phyloP scores from a whole-genome alignment of 2,888 invertebrate genomes.

The Pseudanteris insignis region DNA sequence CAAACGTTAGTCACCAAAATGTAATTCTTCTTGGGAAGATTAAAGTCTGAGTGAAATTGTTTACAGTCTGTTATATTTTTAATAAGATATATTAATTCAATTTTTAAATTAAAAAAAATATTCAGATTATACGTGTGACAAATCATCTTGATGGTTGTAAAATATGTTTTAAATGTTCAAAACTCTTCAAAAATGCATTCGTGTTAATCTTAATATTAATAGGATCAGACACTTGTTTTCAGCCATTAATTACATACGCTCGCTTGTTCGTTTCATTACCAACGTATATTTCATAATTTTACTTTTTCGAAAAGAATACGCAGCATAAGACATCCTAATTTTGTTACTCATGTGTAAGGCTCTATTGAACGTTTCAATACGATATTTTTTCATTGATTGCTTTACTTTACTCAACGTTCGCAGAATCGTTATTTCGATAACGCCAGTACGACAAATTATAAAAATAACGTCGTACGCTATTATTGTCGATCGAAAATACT shows the following conservation, averaged over 20 bases:
- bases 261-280: conserved; percentile 21
- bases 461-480: conserved; percentile 62
- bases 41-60: conserved; percentile 9
- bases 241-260: conserved; percentile 30
- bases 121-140: too few species aligned
- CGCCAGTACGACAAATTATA: conserved; percentile 58
- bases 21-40: conserved; percentile 48
- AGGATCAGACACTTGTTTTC: conserved; percentile 43
- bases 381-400: conserved; percentile 40
- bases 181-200: too few species aligned
- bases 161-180: conserved; percentile 52
- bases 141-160: too few species aligned
- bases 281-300: too few species aligned
- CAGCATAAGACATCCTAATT: too few species aligned
- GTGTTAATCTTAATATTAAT: conserved; percentile 50
- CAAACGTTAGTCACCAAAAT: too few species aligned
- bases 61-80: conserved; percentile 46
- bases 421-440: conserved; percentile 54
- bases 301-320: too few species aligned
- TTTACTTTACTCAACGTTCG: conserved; percentile 46
- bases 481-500: conserved; percentile 51
- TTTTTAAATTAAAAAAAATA: too few species aligned
- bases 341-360: conserved; percentile 48
- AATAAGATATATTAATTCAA: too few species aligned
- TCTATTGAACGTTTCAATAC: conserved; percentile 42